Base-by-base conservation (phyloP, 2,888 invertebrate species). In the Amiota communis region DNA sequence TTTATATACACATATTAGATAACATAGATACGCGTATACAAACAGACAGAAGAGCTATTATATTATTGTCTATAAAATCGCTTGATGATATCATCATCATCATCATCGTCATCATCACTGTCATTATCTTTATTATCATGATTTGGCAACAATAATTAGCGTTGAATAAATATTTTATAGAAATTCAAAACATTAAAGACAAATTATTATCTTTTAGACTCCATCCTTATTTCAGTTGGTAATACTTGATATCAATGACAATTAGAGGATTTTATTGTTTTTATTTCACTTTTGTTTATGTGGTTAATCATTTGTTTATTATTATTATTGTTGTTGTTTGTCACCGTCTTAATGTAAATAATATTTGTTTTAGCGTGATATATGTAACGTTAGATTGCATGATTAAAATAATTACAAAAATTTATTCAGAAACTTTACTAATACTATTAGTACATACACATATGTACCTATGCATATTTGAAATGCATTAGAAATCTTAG, bases 371-470 rank as follows among this genome's bases (percentile, higher is more conserved):
- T 59, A 59, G 8, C 65, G 48, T 65, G 23, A 65, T 47, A 65
- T 65, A 49, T 65, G 65, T 65, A 48, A 36, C 65, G 17, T 46
- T 48, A 48, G 11, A 17, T 65, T 65, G 65, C 65, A 65, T 49
- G 65, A 46, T 65, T 9, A 48, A 17, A 65, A 17, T 48, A 65
- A 65, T 65, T 65, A 59, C 36, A 36, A 36, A 36, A 36, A 36
- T 36, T 36, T 36, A 36, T 36, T 36, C 36, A 36, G 4, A 36
- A 6, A 36, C 8, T 36, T 36, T 36, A 36, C 8, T 36, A 36
- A 36, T 36, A 36, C 36, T 36, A 36, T 23, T 23, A 36, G 4
- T 36, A 36, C n/a, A n/a, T n/a, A n/a, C n/a, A n/a, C n/a, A n/a
- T n/a, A n/a, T n/a, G n/a, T n/a, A n/a, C 23, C 3, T 36, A 36